Evolutionary conservation across 2,888 invertebrate species (phyloP).

Genomic region (Polyommatus icarus): DNA sequence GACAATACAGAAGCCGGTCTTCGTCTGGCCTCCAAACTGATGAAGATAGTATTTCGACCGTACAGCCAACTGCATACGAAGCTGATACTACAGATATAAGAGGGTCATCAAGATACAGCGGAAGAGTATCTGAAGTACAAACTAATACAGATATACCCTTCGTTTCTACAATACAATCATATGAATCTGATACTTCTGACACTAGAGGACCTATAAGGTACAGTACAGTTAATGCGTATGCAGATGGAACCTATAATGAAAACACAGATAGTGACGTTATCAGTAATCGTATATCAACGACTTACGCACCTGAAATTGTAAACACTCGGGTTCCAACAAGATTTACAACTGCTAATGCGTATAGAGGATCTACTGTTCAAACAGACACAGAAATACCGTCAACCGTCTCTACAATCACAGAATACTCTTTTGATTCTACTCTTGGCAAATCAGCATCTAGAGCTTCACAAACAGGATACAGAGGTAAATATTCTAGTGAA

Average conservation of each 20-base stretch:
- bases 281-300: conserved; percentile 1
- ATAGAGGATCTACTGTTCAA: conserved; percentile 12
- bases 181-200: conserved; percentile 17
- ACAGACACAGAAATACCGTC: conserved; percentile 17
- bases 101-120: background rate
- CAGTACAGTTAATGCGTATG: too few relatives aligned
- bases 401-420: conserved; percentile 4
- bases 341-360: conserved; percentile 7
- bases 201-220: conserved; percentile 4
- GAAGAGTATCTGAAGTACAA: background rate
- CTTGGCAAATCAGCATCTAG: background rate
- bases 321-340: conserved; percentile 26
- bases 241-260: conserved; percentile 17
- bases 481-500: conserved; percentile 4
- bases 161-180: conserved; percentile 17
- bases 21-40: background rate
- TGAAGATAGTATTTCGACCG: background rate
- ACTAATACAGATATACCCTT: background rate
- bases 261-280: conserved; percentile 14
- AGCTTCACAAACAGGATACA: background rate
- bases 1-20: conserved; percentile 6
- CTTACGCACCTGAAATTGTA: conserved; percentile 10
- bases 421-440: conserved; percentile 10
- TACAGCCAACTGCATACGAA: conserved; percentile 20
- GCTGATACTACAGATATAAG: conserved; percentile 8